These are phyloP conservation scores for Saccostrea cuccullata DNA, from an alignment of 1,140 invertebrate species.

Conservation along the genomic window DNA sequence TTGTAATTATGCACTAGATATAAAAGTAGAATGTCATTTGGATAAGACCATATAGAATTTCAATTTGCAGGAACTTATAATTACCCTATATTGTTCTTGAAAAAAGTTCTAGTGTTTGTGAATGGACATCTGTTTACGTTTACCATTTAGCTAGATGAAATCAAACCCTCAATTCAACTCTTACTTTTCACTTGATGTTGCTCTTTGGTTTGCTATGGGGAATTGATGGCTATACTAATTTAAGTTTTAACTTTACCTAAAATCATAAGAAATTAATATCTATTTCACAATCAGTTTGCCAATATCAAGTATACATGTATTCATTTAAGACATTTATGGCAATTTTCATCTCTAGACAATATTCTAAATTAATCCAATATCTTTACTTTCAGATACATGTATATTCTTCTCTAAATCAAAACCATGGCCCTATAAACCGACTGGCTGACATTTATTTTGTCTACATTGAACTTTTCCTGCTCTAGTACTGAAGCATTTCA, in stretches of 20 bases:
- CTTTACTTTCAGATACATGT: too few relatives aligned
- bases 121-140: too few relatives aligned
- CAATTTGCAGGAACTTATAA: neutral
- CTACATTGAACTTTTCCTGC: neutral
- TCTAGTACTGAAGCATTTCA: neutral
- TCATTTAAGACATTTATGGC: neutral
- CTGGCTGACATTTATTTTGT: neutral
- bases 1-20: too few relatives aligned
- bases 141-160: too few relatives aligned
- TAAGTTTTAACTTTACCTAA: neutral
- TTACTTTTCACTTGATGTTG: too few relatives aligned
- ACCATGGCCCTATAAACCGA: neutral
- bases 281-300: neutral
- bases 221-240: neutral
- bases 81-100: neutral
- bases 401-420: neutral
- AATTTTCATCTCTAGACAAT: too few relatives aligned
- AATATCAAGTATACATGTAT: neutral
- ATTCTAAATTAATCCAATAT: too few relatives aligned
- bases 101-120: neutral
- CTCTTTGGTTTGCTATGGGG: neutral
- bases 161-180: too few relatives aligned
- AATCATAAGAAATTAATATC: neutral
- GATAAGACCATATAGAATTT: too few relatives aligned
- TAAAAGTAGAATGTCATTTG: too few relatives aligned